Evolutionary conservation across 2,797 vertebrate genomes (phyloP), one percentile per base, ranked within the genome.

Genomic region (Streptopelia turtur): DNA sequence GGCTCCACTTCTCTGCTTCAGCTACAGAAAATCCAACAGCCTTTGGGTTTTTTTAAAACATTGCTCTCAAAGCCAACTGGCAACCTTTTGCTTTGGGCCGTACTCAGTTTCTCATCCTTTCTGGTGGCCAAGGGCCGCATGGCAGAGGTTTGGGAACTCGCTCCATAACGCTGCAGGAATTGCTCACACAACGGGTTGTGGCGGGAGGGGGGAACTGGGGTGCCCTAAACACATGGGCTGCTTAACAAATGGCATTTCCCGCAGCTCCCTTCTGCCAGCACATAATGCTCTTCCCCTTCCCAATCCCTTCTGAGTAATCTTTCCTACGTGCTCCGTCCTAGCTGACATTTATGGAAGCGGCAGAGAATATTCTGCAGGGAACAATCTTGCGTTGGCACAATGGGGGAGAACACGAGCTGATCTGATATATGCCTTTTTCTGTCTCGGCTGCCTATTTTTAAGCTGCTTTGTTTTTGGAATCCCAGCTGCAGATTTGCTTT

Each of bases 281-380:
- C 77, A 9, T 55, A 60, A 82, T 81, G 65, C 68, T 74, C 76
- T 66, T 52, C 85, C 45, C 45, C 17, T 87, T 87, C 56, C 71
- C 31, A 0, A 10, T 86, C 53, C 89, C 81, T 35, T 82, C 39
- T 31, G 84, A 87, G 71, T 66, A 56, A 83, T 56, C 81, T 83
- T 78, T 50, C 68, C 76, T 77, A 31, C 7, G 2, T 83, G 77
- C 66, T 92, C 69, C 5, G 7, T 90, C 84, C 91, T 91, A 5
- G 8, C 77, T 95, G 91, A 78, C 79, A 71, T 92, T 92, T 75
- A 31, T 89, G 89, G 94, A 81, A 80, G 83, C 79, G 37, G 93
- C 79, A 84, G 85, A 87, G 83, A 41, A 63, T 83, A 23, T 90
- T 83, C 87, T 79, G 55, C 89, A 33, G 94, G 89, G 91, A 84